A percentile compares a stretch with the other conserved stretches of the same genome.
Conservation (phyloP, 2,888 invertebrate species). For the Cephus rjabovi region DNA sequence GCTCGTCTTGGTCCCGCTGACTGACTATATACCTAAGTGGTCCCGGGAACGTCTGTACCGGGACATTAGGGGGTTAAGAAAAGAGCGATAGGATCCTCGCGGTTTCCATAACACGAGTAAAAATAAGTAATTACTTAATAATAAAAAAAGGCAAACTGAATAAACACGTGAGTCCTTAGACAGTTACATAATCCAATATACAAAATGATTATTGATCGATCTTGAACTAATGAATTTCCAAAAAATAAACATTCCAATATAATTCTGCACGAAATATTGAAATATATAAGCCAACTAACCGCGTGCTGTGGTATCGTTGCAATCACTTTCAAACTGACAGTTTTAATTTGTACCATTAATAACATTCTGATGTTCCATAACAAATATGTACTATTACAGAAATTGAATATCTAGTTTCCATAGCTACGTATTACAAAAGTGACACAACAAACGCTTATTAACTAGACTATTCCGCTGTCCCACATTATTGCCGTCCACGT, state of each 20-base stretch:
- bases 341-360: not conserved
- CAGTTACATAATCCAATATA: not conserved
- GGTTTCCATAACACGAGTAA: not conserved
- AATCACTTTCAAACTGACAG: not conserved
- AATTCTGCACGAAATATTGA: not conserved
- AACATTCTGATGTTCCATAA: not conserved
- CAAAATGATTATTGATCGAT: not conserved
- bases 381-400: not conserved
- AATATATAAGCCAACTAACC: not conserved
- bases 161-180: not conserved
- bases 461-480: not conserved
- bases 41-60: not conserved
- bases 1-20: conserved; percentile 2
- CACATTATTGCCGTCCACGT: not conserved
- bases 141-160: not conserved
- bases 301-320: not conserved
- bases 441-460: not conserved
- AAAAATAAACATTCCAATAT: not conserved
- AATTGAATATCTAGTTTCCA: not conserved
- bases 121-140: not conserved
- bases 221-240: not conserved
- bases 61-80: not conserved
- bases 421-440: not conserved
- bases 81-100: not conserved
- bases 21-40: not conserved